These are phyloP conservation scores for Lethrus apterus DNA, from an alignment of 1,140 invertebrate genomes.

Conservation along the genomic window DNA sequence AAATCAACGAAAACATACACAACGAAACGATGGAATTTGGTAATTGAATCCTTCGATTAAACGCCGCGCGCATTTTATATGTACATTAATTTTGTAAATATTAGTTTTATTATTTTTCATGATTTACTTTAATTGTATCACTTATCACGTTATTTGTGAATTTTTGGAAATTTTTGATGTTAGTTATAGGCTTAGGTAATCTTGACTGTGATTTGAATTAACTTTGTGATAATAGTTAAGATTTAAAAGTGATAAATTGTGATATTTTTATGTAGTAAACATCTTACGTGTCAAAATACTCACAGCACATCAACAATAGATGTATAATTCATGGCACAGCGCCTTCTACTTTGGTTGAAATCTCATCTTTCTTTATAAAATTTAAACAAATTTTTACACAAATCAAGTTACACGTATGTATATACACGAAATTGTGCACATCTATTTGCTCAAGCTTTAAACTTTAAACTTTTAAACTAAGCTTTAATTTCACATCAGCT, in stretches of 20 bases:
- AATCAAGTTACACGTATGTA: neutral
- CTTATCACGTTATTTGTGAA: slow-evolving; percentile 8
- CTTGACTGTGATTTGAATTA: neutral
- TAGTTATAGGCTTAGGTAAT: neutral
- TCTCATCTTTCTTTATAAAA: neutral
- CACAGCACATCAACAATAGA: neutral
- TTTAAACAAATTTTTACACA: slow-evolving; percentile 11
- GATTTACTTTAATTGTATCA: slow-evolving; percentile 10
- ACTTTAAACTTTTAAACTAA: slow-evolving; percentile 8
- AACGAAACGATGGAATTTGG: slow-evolving; percentile 45
- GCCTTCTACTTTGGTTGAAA: neutral
- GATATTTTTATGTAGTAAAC: slow-evolving; percentile 1
- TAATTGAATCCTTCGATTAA: slow-evolving; percentile 9
- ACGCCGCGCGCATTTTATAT: neutral
- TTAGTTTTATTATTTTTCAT: slow-evolving; percentile 14
- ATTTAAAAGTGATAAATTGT: too few relatives aligned
- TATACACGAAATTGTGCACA: slow-evolving; percentile 12
- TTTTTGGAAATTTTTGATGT: slow-evolving; percentile 7
- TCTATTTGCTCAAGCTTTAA: slow-evolving; percentile 42
- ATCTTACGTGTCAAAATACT: neutral
- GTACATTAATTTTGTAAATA: slow-evolving; percentile 15
- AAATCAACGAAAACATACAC: slow-evolving; percentile 47
- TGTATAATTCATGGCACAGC: neutral
- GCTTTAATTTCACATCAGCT: neutral
- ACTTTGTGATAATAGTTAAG: neutral